Evolutionary conservation across 2,797 vertebrate genomes (phyloP), one percentile per base, ranked within the genome.

Genomic region (Psittacula derbiana): DNA sequence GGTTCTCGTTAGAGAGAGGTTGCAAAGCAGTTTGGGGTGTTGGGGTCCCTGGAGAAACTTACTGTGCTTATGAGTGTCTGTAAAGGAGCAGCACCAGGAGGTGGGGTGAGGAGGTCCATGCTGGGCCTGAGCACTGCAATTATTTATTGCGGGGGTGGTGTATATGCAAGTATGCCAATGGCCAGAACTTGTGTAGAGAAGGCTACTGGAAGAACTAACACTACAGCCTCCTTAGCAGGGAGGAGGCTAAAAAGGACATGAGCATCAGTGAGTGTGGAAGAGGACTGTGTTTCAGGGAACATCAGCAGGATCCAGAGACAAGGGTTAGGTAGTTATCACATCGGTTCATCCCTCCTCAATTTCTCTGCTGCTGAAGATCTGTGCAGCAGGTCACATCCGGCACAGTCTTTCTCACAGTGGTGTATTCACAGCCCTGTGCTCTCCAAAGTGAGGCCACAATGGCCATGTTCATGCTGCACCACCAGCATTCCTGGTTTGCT

Each of bases 391-490:
- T 69, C 33, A 53, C 17, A 31, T 64, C 53, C 2, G 5, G 7
- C 12, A 43, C 3, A 25, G 23, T 10, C 36, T 53, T 36, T 24
- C 44, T 44, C 38, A 41, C 15, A 74, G 25, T 1, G 3, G 16
- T 5, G 7, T 17, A 6, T 36, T 14, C 18, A 15, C 11, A 87
- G 53, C 18, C 13, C 62, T 17, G 1, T 1, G 1, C 25, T 44
- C 19, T 30, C 36, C 12, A 19, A 57, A 46, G 13, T 23, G 70
- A 57, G 33, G 10, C 43, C 23, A 10, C 14, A 53, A 49, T 20
- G 20, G 13, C 28, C 33, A 11, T 0, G 0, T 30, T 55, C 5
- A 0, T 41, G 31, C 36, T 73, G 69, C 17, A 47, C 33, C n/a
- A 24, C 12, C 44, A 71, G 4, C 33, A 24, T 8, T 27, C 7